Evolutionary conservation across 2,113 vertebrate species (phyloP), one percentile per base, ranked within the genome.

Genomic region (Rhabdomys dilectus): DNA sequence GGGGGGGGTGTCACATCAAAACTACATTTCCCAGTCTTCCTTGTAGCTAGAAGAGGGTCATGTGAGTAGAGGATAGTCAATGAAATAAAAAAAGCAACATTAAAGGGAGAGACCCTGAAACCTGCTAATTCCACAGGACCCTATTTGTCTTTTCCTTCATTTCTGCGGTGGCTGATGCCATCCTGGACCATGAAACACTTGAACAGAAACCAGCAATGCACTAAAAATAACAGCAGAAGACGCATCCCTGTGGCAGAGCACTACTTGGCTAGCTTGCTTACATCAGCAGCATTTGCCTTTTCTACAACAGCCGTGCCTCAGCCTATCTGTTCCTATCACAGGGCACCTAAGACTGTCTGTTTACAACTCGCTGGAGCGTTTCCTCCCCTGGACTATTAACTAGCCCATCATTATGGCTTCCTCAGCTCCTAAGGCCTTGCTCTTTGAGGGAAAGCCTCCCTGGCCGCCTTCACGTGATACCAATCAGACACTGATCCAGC

Each of bases 1-100:
- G 51, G 5, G 4, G 17, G 19, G 60, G 73, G 42, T 1, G 42
- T 16, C 48, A 72, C 9, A n/a, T 24, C 21, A 77, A 85, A 78
- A 96, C 88, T 81, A 84, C 88, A 73, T 81, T 97, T 88, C 95
- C 95, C 94, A 95, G 64, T 5, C 19, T n/a, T 72, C 96, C 60
- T 19, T 84, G 60, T 45, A 70, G 62, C 78, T 90, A 78, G 48
- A 58, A 58, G 29, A 73, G 13, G 13, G 39, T 62, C 84, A 88
- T 1, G 36, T 81, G 93, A 95, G n/a, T 75, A 90, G n/a, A 24
- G 9, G 39, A 68, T 29, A 76, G 29, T 70, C 96, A 73, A 78
- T 68, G 73, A 96, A 26, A 77, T 26, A 16, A 0, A 34, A 51
- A 77, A 91, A 82, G 29, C 62, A 48, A 66, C 72, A 3, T 29